These are phyloP conservation scores for Miichthys miiuy DNA, from an alignment of 2,797 vertebrate genomes.

Conservation along the genomic window DNA sequence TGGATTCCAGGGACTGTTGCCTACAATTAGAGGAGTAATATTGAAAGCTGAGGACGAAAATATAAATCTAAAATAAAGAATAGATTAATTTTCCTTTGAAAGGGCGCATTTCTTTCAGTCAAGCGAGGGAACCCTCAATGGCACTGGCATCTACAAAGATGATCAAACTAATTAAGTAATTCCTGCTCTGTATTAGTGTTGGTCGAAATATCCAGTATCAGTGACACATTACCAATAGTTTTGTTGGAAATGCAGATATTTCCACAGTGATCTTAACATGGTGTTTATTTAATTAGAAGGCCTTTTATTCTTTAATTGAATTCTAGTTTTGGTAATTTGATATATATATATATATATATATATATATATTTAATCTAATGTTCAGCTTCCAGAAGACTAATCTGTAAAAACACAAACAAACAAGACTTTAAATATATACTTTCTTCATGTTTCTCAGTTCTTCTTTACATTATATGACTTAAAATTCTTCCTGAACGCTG, in stretches of 20 bases:
- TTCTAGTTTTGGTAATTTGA: too few relatives aligned
- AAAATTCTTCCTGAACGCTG: too few relatives aligned
- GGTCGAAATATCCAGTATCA: not conserved
- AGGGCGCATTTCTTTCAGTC: conserved; percentile 28
- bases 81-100: conserved; percentile 47
- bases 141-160: conserved; percentile 5
- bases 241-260: not conserved
- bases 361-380: not conserved
- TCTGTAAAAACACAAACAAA: not conserved
- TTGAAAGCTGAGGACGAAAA: conserved; percentile 31
- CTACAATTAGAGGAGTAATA: conserved; percentile 50
- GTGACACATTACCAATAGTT: not conserved
- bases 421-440: not conserved
- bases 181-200: conserved; percentile 2
- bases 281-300: conserved; percentile 1
- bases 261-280: not conserved
- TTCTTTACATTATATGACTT: too few relatives aligned
- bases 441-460: not conserved
- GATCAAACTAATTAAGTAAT: conserved; percentile 12
- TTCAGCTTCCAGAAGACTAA: conserved; percentile 6
- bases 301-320: not conserved
- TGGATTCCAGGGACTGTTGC: conserved; percentile 32
- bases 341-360: too few relatives aligned
- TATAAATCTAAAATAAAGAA: conserved; percentile 12
- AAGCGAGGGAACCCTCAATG: conserved; percentile 16